phyloP scores from a whole-genome alignment of 2,113 vertebrate species.

The Tauraco erythrolophus region DNA sequence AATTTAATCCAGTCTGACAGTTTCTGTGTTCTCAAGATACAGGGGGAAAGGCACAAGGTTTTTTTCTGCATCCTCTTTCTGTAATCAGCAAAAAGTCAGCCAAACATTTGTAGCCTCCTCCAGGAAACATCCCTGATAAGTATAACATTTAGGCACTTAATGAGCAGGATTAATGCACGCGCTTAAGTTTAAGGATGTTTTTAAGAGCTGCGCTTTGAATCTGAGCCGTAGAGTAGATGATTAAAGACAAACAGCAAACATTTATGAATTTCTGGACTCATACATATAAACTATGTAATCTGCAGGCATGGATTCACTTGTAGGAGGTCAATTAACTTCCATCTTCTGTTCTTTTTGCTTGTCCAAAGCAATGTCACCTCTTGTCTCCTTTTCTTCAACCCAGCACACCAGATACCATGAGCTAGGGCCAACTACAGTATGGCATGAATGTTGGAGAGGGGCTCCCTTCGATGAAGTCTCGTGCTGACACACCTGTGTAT shows the following conservation, averaged over 20 bases:
- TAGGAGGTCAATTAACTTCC: background rate
- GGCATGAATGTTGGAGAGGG: background rate
- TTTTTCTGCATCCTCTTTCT: conserved; percentile 33
- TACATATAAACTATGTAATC: background rate
- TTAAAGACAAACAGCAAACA: conserved; percentile 6
- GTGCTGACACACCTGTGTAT: background rate
- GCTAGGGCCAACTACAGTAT: background rate
- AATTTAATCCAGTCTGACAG: background rate
- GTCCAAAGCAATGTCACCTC: background rate
- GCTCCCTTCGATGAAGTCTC: background rate
- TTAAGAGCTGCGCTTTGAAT: background rate
- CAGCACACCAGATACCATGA: background rate
- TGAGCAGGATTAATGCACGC: background rate
- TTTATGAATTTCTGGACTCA: background rate
- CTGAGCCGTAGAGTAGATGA: background rate
- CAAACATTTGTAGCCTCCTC: conserved; percentile 19
- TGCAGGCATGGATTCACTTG: background rate
- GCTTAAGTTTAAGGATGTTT: background rate
- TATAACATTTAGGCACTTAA: conserved; percentile 6
- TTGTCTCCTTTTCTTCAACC: background rate
- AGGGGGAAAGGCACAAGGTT: background rate
- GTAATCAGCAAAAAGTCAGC: conserved; percentile 34
- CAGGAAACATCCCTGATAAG: conserved; percentile 52
- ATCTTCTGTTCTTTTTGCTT: background rate
- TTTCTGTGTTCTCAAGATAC: background rate